phyloP scores from a whole-genome alignment of 2,113 vertebrate genomes.

The Mungos mungo region DNA sequence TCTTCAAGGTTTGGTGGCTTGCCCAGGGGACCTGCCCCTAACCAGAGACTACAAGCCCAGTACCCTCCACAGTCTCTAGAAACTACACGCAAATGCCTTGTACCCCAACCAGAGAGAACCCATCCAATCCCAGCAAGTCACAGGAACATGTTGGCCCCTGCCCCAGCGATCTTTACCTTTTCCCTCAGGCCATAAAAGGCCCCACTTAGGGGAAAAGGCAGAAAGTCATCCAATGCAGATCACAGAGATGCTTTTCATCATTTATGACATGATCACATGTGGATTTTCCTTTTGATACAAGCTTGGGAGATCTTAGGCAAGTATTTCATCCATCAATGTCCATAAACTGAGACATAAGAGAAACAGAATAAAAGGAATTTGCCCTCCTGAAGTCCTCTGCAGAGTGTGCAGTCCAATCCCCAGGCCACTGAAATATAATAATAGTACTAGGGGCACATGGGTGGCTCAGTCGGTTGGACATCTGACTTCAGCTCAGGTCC shows the following conservation, averaged over 20 bases:
- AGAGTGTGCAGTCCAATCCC: neutral
- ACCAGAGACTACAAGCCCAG: neutral
- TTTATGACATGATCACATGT: neutral
- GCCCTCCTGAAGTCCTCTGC: slow-evolving; percentile 2
- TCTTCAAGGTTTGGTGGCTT: neutral
- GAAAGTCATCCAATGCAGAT: neutral
- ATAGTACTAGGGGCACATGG: neutral
- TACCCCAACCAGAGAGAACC: neutral
- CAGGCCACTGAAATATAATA: neutral
- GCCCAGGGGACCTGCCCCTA: neutral
- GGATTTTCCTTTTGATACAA: slow-evolving; percentile 29
- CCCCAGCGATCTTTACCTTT: neutral
- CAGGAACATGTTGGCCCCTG: neutral
- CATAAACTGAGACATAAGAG: neutral
- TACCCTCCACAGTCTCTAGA: neutral
- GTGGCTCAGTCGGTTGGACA: no score
- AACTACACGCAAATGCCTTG: neutral
- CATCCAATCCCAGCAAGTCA: neutral
- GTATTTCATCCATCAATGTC: slow-evolving; percentile 5
- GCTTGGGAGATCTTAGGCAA: slow-evolving; percentile 9
- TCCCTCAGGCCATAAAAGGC: neutral
- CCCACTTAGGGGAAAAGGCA: neutral
- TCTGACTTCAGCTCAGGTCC: no score
- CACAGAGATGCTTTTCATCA: neutral
- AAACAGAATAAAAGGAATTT: slow-evolving; percentile 15